A percentile compares a stretch with the other conserved stretches of the same genome.
phyloP scores from a whole-genome alignment of 2,113 vertebrate genomes.

The Piliocolobus tephrosceles region DNA sequence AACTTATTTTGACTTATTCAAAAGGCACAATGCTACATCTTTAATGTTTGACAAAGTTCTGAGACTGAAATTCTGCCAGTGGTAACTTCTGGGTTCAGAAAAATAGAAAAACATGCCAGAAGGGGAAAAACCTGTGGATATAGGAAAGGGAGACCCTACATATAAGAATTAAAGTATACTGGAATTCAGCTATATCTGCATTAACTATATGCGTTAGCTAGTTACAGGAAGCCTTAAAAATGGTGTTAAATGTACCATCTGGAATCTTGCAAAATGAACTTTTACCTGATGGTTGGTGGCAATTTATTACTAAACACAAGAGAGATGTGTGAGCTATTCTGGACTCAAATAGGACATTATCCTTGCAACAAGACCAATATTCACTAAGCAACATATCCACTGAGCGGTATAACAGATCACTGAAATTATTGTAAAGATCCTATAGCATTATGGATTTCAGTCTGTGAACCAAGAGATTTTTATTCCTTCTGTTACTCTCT shows the following conservation, averaged over 20 bases:
- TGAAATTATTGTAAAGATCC: not conserved
- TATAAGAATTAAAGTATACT: constrained; percentile 40
- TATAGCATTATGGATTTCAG: not conserved
- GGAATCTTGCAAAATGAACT: constrained; percentile 74
- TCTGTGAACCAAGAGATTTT: constrained; percentile 19
- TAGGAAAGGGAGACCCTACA: not conserved
- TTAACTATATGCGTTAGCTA: constrained; percentile 63
- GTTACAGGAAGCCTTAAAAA: constrained; percentile 73
- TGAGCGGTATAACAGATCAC: constrained; percentile 56
- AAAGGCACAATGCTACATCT: not conserved
- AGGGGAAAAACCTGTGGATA: not conserved
- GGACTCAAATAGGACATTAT: constrained; percentile 76
- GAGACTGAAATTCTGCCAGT: constrained; percentile 33
- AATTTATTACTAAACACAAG: constrained; percentile 79
- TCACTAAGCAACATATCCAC: constrained; percentile 41
- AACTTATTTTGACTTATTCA: not conserved
- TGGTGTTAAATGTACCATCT: constrained; percentile 78
- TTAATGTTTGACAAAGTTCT: constrained; percentile 48
- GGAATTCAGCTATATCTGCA: constrained; percentile 60
- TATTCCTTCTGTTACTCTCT: constrained; percentile 59
- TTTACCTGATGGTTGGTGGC: constrained; percentile 79
- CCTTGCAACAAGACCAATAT: constrained; percentile 59
- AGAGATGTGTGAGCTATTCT: constrained; percentile 75
- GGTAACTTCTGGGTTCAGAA: constrained; percentile 48
- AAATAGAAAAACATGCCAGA: constrained; percentile 15